Percentiles rank a stretch among this genome's conserved stretches.
Evolutionary conservation across 2,888 invertebrate species (phyloP).

Genomic region (Panzeria rudis): DNA sequence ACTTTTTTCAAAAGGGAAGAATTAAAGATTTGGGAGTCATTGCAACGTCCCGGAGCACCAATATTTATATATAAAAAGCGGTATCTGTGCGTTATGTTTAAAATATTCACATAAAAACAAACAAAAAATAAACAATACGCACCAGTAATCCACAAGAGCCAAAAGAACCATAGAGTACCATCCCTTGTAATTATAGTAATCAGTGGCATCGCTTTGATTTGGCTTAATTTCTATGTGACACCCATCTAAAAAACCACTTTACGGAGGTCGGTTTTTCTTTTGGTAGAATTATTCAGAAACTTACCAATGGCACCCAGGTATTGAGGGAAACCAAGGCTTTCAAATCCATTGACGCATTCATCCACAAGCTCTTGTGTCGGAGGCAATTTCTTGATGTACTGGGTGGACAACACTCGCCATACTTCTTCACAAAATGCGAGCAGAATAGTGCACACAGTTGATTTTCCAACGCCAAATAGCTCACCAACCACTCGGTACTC

Average conservation of each 20-base stretch:
- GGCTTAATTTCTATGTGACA: conserved; percentile 22
- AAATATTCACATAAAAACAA: not conserved
- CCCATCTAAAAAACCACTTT: conserved; percentile 11
- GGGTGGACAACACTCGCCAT: not conserved
- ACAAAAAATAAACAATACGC: not conserved
- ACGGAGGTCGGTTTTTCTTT: too few species aligned
- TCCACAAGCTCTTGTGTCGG: conserved; percentile 23
- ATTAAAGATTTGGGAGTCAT: conserved; percentile 7
- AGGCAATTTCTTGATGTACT: conserved; percentile 7
- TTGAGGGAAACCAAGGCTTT: too few species aligned
- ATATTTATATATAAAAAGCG: conserved; percentile 4
- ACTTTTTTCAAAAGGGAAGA: conserved; percentile 14
- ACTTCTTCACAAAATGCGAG: not conserved
- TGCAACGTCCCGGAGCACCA: not conserved
- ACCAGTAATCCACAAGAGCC: conserved; percentile 20
- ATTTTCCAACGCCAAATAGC: too few species aligned
- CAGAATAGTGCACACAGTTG: too few species aligned
- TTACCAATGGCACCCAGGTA: too few species aligned
- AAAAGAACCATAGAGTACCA: not conserved
- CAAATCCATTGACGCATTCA: too few species aligned
- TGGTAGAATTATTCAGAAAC: too few species aligned
- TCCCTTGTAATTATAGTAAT: conserved; percentile 1
- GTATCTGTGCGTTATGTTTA: not conserved
- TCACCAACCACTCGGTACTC: too few species aligned
- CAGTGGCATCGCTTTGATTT: conserved; percentile 8